Conservation (phyloP, 2,888 invertebrate genomes). For the Gisinianus flammeolus region DNA sequence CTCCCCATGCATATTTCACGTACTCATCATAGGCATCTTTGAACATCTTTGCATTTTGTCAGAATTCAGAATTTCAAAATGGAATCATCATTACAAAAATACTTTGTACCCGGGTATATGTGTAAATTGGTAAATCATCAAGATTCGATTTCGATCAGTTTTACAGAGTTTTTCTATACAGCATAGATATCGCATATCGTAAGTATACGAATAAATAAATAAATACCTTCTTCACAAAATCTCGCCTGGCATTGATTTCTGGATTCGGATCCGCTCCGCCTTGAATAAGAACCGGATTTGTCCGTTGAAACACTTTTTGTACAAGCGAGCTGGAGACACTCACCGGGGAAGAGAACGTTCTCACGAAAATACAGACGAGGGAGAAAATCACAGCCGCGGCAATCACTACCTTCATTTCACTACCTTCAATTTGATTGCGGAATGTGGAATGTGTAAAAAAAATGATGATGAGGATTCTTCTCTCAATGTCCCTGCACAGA, state of each 20-base stretch:
- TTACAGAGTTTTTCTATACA: background rate
- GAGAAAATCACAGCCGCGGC: background rate
- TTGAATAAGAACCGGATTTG: conserved; percentile 55
- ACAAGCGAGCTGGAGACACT: background rate
- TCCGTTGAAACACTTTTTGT: background rate
- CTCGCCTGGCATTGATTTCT: conserved; percentile 73
- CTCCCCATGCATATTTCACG: conserved; percentile 96
- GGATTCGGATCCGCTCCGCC: conserved; percentile 75
- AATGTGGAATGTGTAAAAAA: background rate
- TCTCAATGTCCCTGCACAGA: too few species aligned
- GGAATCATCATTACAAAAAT: conserved; percentile 96
- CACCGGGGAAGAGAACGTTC: background rate
- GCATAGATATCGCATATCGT: background rate
- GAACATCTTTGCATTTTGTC: conserved; percentile 94
- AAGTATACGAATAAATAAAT: background rate
- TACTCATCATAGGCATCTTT: conserved; percentile 97
- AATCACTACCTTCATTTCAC: background rate
- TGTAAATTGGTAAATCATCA: background rate
- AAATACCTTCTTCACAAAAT: conserved; percentile 85
- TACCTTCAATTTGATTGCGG: background rate
- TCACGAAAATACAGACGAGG: background rate
- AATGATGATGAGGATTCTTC: too few species aligned
- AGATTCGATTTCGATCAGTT: conserved; percentile 52
- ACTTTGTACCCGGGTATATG: conserved; percentile 88
- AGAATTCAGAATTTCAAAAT: background rate